Evolutionary conservation across 1,140 invertebrate genomes (phyloP), one percentile per base, ranked within the genome.

Genomic region (Euschistus heros): DNA sequence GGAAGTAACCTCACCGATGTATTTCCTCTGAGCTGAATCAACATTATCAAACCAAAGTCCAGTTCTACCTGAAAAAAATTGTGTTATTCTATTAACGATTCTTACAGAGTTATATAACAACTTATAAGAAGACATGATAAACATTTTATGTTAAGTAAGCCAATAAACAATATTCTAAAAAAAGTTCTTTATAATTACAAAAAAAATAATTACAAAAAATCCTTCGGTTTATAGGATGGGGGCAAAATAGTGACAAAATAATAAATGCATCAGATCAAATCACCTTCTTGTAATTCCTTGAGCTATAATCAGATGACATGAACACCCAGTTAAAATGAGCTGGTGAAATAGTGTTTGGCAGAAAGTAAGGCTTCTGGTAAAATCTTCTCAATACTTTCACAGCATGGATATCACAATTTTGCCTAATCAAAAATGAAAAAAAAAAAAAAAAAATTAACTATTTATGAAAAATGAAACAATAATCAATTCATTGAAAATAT

Each of bases 301-400:
- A 82, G 33, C 83, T 83, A 70, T 89, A 91, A 67, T 88, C 82
- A 27, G 84, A 85, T 0, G 87, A 90, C 74, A 91, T 80, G 0
- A 91, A 74, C 6, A 92, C 76, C 88, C 88, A 91, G 72, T 88
- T 92, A 68, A 87, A 86, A 68, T 88, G 83, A 0, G 86, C 84
- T 6, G 88, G 84, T 42, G 87, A 85, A 2, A 89, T 81, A 60
- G 85, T 83, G 22, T 83, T 81, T 1, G 88, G 86, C 0, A 91
- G 73, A 73, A 89, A 89, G 66, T 87, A 86, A 0, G 89, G 89
- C 24, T 86, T 76, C 26, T 83, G 81, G 47, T 87, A 87, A 50
- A 87, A 81, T 50, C 83, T 80, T 20, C 87, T 74, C 7, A 89
- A 77, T 0, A 82, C 82, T 73, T 89, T 89, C 0, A 89, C 86